Base-by-base conservation (phyloP, 1,140 invertebrate genomes). In the Drosophila ogumai region DNA sequence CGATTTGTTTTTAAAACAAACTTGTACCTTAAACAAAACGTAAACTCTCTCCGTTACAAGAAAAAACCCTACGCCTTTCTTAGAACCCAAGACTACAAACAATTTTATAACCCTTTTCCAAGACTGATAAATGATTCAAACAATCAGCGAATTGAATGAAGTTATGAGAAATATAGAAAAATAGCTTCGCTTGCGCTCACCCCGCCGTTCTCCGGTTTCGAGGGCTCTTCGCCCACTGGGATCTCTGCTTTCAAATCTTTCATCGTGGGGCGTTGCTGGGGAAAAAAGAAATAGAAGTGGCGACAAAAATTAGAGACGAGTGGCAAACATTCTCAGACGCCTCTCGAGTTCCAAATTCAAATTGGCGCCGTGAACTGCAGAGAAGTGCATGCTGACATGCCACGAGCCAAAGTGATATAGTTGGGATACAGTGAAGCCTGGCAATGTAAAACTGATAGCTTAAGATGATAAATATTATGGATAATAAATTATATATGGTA, bases 321-420 rank as follows among this genome's bases (percentile, higher is more conserved):
- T 5, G 36, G 15, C 40, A 19, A n/a, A 25, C 12, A 69, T 61
- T 61, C 56, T 47, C 56, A 77, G 74, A 69, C 74, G 28, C 38
- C 41, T 31, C 71, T 75, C 73, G 40, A 34, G 41, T 38, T 75
- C 59, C 12, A 28, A 32, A 38, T 59, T 73, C 10, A 46, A 75
- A 72, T 71, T 34, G 68, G 31, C 36, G 67, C 36, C 66, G 31
- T 1, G 94, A 93, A 22, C 97, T 93, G 56, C 96, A 93, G 50
- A 31, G 47, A 6, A 94, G 77, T 55, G 95, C 95, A 25, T 96
- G 91, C 47, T 38, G 19, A 38, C 52, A 38, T 38, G 96, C 79
- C 36, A 41, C 67, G 25, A 46, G 95, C 95, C 97, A 96, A 97
- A 54, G 61, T 95, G 6, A 7, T 54, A 13, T 38, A 52, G 9